Evolutionary conservation across 1,140 invertebrate genomes (phyloP).

Genomic region (Drosophila persimilis): DNA sequence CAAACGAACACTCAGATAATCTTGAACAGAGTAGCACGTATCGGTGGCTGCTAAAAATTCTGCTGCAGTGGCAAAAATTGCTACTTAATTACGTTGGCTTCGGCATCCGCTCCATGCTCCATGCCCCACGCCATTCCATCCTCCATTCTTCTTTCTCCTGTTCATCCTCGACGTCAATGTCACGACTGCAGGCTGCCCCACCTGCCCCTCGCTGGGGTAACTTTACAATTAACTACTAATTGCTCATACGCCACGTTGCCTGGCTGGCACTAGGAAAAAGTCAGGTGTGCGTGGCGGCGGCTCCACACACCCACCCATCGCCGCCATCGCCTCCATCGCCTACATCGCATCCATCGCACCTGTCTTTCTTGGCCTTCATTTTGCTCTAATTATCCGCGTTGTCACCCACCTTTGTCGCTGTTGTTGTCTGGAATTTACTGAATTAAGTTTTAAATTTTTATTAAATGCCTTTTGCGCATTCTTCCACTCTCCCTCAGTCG

Average conservation of each 20-base stretch:
- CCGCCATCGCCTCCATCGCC: neutral
- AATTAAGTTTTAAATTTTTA: constrained; percentile 82
- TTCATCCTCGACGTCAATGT: constrained; percentile 57
- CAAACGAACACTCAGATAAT: constrained; percentile 26
- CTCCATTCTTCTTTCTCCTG: neutral
- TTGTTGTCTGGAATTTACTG: constrained; percentile 61
- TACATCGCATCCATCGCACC: neutral
- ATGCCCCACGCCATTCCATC: neutral
- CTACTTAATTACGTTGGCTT: constrained; percentile 69
- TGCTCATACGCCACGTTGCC: constrained; percentile 77
- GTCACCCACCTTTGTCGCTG: constrained; percentile 52
- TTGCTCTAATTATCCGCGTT: constrained; percentile 66
- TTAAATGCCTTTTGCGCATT: constrained; percentile 75
- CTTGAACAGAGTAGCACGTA: constrained; percentile 21
- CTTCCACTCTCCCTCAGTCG: constrained; percentile 24
- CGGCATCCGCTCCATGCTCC: constrained; percentile 35
- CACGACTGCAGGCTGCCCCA: constrained; percentile 59
- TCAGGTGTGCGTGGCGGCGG: constrained; percentile 44
- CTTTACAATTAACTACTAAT: constrained; percentile 80
- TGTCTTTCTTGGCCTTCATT: constrained; percentile 23
- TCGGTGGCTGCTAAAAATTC: constrained; percentile 64
- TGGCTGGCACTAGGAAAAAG: constrained; percentile 61
- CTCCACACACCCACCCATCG: neutral
- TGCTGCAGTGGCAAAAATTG: constrained; percentile 74
- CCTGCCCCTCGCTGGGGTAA: constrained; percentile 55